A percentile compares a stretch with the other conserved stretches of the same genome.
These are phyloP conservation scores for Chionis minor DNA, from an alignment of 2,113 vertebrate species.

Conservation along the genomic window DNA sequence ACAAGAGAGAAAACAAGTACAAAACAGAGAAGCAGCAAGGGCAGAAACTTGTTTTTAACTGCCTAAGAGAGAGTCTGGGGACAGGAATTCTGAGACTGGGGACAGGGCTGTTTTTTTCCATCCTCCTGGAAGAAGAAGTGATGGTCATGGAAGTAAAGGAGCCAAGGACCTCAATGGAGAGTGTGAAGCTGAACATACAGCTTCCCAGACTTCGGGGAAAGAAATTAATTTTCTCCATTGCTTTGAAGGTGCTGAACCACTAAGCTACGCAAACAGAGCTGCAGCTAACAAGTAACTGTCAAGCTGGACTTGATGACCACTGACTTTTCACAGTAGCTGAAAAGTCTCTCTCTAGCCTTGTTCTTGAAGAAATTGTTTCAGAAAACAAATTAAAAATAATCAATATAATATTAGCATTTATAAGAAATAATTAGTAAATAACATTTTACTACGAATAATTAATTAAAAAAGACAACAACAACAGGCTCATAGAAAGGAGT, in stretches of 20 bases:
- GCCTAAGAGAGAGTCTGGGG: background rate
- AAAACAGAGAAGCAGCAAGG: background rate
- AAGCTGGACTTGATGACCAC: background rate
- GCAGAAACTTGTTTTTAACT: background rate
- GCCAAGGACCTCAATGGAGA: background rate
- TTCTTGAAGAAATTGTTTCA: background rate
- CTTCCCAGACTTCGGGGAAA: background rate
- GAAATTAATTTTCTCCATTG: background rate
- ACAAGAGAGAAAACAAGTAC: background rate
- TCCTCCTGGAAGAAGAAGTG: background rate
- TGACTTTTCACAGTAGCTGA: background rate
- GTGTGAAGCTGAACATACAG: background rate
- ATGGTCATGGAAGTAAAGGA: background rate
- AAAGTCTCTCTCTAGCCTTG: background rate
- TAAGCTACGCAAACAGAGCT: background rate
- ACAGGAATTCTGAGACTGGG: background rate
- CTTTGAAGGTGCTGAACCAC: background rate
- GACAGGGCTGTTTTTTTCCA: background rate
- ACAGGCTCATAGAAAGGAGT: background rate
- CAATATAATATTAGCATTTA: background rate
- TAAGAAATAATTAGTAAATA: background rate
- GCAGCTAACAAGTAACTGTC: background rate
- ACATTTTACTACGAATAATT: background rate
- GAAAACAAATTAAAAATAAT: background rate
- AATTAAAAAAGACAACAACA: background rate